A percentile compares a stretch with the other conserved stretches of the same genome.
These are phyloP conservation scores for Globodera ellingtonae DNA, from an alignment of 1,140 invertebrate genomes.

Conservation along the genomic window DNA sequence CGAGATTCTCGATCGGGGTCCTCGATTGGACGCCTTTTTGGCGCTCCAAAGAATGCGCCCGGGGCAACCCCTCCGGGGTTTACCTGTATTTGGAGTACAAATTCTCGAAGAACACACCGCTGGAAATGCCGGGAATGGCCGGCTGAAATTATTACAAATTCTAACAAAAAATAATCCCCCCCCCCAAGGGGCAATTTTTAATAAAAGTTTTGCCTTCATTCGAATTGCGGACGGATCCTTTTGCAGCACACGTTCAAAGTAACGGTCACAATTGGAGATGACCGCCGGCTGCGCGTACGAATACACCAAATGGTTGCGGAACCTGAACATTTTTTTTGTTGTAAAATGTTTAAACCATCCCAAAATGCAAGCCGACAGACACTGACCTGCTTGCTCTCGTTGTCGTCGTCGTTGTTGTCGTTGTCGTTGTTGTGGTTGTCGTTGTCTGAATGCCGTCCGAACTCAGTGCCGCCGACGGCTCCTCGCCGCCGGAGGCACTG, in stretches of 20 bases:
- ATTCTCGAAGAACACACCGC: conserved; percentile 77
- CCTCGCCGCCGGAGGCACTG: background rate
- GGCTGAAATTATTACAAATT: conserved; percentile 67
- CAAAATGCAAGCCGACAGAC: too few relatives aligned
- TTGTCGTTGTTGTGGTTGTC: conserved; percentile 11
- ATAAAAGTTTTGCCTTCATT: conserved; percentile 23
- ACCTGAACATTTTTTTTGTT: background rate
- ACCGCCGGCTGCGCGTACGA: conserved; percentile 49
- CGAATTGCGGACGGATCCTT: conserved; percentile 36
- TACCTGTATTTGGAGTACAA: conserved; percentile 68
- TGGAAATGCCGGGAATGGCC: conserved; percentile 79
- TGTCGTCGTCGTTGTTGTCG: background rate
- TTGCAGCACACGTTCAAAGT: conserved; percentile 68
- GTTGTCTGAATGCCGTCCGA: too few relatives aligned
- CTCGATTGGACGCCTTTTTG: too few relatives aligned
- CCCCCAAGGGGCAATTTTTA: conserved; percentile 34
- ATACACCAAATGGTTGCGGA: background rate
- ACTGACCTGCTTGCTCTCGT: background rate
- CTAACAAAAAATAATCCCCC: conserved; percentile 14
- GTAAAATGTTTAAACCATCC: too few relatives aligned
- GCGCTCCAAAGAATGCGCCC: too few relatives aligned
- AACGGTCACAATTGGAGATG: conserved; percentile 74
- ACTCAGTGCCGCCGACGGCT: background rate
- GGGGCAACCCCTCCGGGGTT: background rate
- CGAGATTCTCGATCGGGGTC: too few relatives aligned